Evolutionary conservation across 2,113 vertebrate species (phyloP).

Genomic region (Peucedramus taeniatus): DNA sequence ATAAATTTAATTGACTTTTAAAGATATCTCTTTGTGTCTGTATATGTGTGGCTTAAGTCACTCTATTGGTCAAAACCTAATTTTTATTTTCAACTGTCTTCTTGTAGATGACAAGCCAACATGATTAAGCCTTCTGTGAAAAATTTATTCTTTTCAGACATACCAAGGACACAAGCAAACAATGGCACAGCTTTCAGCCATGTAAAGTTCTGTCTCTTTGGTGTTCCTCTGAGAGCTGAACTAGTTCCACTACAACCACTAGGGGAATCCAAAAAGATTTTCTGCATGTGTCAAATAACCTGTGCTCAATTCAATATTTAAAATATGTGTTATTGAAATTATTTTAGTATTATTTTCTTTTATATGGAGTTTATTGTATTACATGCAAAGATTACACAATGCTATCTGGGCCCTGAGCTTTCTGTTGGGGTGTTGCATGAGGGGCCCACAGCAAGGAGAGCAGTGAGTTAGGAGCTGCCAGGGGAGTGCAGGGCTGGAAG

Average conservation of each 20-base stretch:
- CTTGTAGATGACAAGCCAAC: not conserved
- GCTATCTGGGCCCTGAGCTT: not conserved
- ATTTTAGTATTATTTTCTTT: not conserved
- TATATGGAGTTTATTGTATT: not conserved
- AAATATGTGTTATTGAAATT: not conserved
- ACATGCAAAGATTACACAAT: too few species aligned
- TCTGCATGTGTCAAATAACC: not conserved
- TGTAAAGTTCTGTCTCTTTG: not conserved
- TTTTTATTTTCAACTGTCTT: not conserved
- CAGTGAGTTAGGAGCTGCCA: accelerated
- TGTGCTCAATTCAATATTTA: not conserved
- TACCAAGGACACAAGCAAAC: not conserved
- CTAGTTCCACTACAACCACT: not conserved
- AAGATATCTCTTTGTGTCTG: not conserved
- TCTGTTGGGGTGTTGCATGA: not conserved
- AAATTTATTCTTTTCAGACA: not conserved
- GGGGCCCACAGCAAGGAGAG: accelerated
- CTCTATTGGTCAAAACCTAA: not conserved
- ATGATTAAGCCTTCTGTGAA: not conserved
- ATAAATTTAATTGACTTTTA: not conserved
- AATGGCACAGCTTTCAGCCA: not conserved
- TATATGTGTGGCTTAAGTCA: not conserved
- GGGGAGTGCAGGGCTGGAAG: not conserved
- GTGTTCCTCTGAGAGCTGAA: not conserved
- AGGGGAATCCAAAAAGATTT: not conserved